phyloP scores from a whole-genome alignment of 2,797 vertebrate genomes.

The Tragelaphus oryx region DNA sequence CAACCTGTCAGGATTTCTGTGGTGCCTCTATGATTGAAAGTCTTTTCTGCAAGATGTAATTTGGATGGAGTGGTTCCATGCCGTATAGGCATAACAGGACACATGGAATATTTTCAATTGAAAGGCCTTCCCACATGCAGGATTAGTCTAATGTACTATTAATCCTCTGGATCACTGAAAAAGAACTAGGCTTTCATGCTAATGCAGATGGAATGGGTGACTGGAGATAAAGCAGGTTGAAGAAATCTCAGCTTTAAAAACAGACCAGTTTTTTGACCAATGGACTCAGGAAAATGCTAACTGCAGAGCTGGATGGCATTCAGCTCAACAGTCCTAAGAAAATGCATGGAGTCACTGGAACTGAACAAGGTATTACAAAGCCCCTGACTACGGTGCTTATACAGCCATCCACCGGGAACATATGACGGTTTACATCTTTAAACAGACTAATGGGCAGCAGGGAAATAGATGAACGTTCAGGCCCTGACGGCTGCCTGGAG shows the following conservation, averaged over 20 bases:
- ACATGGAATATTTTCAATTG: background rate
- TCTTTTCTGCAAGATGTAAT: background rate
- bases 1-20: background rate
- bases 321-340: background rate
- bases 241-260: background rate
- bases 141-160: background rate
- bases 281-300: background rate
- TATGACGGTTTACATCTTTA: background rate
- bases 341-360: background rate
- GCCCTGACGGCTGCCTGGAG: background rate
- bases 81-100: background rate
- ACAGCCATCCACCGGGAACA: background rate
- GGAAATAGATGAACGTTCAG: background rate
- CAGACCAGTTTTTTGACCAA: background rate
- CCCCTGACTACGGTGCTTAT: background rate
- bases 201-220: background rate
- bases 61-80: background rate
- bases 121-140: background rate
- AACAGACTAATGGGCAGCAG: background rate
- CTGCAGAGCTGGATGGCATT: background rate
- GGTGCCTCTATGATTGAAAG: background rate
- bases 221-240: background rate
- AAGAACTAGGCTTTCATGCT: background rate
- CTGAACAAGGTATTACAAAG: background rate
- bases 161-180: background rate